Evolutionary conservation across 2,113 vertebrate genomes (phyloP), one percentile per base, ranked within the genome.

Genomic region (Hippocampus comes): DNA sequence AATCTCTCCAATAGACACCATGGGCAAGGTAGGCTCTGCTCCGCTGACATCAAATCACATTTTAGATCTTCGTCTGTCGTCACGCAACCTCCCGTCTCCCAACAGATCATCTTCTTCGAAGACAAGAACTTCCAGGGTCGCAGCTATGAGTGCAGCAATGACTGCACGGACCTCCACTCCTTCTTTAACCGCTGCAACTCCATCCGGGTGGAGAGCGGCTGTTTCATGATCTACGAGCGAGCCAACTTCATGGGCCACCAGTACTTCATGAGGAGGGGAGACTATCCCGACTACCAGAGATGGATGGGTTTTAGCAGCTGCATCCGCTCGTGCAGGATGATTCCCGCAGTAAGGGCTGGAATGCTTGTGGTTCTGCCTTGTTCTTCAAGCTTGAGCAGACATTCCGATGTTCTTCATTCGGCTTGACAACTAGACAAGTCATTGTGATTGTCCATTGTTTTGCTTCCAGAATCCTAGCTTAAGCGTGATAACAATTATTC

Each of bases 61-160:
- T 48, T 43, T 4, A 8, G 41, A 15, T 23, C 41, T 43, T 42
- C 7, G 5, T n/a, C 12, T 17, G 12, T 18, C 14, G 9, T 25
- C 64, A 18, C 23, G 27, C 59, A 38, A 61, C 7, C 34, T 8
- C 73, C 63, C 25, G 5, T 67, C 43, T 73, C 15, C 25, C 21
- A 27, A 9, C 61, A 94, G 93, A 92, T 94, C 41, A 90, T 90
- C 79, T 94, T 94, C 87, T 94, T 93, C 85, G 92, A 93, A 83
- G 92, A 94, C 84, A 92, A 90, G 67, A 90, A 93, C 89, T 94
- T 93, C 82, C 90, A 91, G 86, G 93, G 93, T 78, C 93, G 92
- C 77, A 91, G 86, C 83, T 91, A 93, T 89, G 93, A 93, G 89
- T 92, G 89, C 84, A 80, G 78, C 79, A 85, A 74, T 15, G 91